A percentile compares a stretch with the other conserved stretches of the same genome.
Conservation (phyloP, 2,797 vertebrate species). For the Anisognathus igniventris region DNA sequence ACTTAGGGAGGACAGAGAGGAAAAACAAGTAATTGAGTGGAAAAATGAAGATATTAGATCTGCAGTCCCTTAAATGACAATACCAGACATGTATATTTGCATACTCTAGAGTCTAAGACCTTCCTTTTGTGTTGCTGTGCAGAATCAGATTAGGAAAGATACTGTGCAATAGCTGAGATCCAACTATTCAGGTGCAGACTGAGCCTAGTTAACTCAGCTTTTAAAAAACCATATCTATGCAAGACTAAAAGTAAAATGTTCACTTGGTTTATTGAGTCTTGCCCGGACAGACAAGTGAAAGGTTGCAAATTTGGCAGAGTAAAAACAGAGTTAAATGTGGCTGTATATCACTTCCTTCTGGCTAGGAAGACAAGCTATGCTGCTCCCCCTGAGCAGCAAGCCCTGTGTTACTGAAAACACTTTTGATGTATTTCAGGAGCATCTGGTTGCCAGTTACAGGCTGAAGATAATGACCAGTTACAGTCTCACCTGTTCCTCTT, state of each 20-base stretch:
- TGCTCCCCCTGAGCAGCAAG: neutral
- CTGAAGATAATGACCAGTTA: conserved; percentile 69
- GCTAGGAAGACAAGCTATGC: neutral
- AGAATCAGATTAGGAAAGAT: neutral
- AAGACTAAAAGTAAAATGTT: neutral
- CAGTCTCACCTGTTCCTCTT: conserved; percentile 66
- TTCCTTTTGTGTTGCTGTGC: neutral
- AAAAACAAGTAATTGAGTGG: neutral
- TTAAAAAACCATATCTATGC: neutral
- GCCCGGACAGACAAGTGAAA: neutral
- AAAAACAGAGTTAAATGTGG: neutral
- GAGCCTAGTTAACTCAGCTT: neutral
- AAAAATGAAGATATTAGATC: neutral
- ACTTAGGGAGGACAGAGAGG: neutral
- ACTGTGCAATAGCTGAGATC: neutral
- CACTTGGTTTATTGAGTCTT: neutral
- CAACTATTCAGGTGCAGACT: neutral
- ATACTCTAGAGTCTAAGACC: neutral
- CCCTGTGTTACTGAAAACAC: neutral
- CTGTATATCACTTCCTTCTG: neutral
- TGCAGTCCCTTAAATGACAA: neutral
- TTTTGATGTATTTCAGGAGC: conserved; percentile 52
- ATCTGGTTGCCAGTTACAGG: conserved; percentile 62
- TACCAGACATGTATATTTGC: neutral
- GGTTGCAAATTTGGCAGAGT: neutral